A percentile compares a stretch with the other conserved stretches of the same genome.
phyloP scores from a whole-genome alignment of 2,888 invertebrate species.

The Melanostoma mellinum region DNA sequence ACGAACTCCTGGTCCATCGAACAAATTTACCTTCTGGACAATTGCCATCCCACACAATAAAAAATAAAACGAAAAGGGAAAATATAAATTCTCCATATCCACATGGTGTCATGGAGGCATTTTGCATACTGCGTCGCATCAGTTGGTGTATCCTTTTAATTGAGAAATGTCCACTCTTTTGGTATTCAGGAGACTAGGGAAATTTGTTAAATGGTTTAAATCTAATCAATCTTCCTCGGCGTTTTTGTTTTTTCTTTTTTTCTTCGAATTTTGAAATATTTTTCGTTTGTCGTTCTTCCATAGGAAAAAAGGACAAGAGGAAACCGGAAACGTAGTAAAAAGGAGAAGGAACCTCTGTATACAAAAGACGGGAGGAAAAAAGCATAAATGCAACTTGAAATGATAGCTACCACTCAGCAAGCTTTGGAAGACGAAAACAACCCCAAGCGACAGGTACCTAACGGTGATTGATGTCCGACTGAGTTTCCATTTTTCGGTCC shows the following conservation, averaged over 20 bases:
- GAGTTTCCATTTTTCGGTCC: slow-evolving; percentile 21
- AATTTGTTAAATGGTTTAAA: slow-evolving; percentile 70
- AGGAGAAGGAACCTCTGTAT: background rate
- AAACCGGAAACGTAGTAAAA: slow-evolving; percentile 2
- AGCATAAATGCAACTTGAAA: slow-evolving; percentile 19
- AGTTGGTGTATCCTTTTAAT: slow-evolving; percentile 15
- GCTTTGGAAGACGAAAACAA: slow-evolving; percentile 27
- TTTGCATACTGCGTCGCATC: slow-evolving; percentile 4
- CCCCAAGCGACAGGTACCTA: slow-evolving; percentile 51
- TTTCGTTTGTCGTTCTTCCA: slow-evolving; percentile 14
- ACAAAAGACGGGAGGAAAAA: background rate
- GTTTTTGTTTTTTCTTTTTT: slow-evolving; percentile 12
- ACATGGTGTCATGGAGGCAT: slow-evolving; percentile 6
- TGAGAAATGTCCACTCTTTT: slow-evolving; percentile 35
- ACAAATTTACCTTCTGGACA: slow-evolving; percentile 49
- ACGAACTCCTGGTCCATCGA: slow-evolving; percentile 30
- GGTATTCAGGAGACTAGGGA: slow-evolving; percentile 38
- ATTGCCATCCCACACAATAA: slow-evolving; percentile 23
- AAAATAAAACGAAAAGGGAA: background rate
- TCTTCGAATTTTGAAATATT: slow-evolving; percentile 3
- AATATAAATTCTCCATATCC: slow-evolving; percentile 1
- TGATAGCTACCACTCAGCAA: slow-evolving; percentile 32
- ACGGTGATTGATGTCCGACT: slow-evolving; percentile 61
- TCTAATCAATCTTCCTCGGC: slow-evolving; percentile 62
- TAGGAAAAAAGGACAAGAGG: background rate